Evolutionary conservation across 53 echinoderm and acorn worm species (phyloP), one percentile per base, ranked within the genome.

Genomic region (Crossaster papposus): DNA sequence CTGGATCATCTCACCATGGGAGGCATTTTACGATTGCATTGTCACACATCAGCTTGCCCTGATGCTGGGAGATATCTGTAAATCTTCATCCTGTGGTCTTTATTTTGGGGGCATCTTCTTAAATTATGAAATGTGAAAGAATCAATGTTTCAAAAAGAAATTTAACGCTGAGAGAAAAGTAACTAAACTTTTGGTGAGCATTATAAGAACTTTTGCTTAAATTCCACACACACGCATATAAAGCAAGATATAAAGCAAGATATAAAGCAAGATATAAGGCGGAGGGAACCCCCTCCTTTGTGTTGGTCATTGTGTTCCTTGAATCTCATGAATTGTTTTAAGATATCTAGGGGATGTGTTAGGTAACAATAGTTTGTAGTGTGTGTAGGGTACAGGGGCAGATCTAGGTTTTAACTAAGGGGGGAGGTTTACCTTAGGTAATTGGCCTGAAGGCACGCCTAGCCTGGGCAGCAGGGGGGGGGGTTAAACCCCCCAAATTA

Each of bases 1-100:
- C 64, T 70, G 82, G n/a, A 68, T 68, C 82, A 37, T 64, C 82
- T 82, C 82, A 82, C 82, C 26, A 14, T 31, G 22, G 81, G 81
- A 54, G 81, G 54, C 58, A 81, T 79, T 79, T 79, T 79, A 79
- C 28, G 79, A 50, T 30, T 26, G 14, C 79, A 24, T 79, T 52
- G 51, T n/a, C n/a, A n/a, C 53, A 79, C 7, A 53, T 53, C 24
- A 17, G 31, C 71, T n/a, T n/a, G n/a, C n/a, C n/a, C n/a, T n/a
- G n/a, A 70, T 6, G 29, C 29, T 12, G 79, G 30, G 79, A 52
- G 54, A 52, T 79, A 54, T 53, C 54, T 30, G 51, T 79, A 23
- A 30, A 53, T 79, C 54, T 70, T 50, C 53, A 51, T 29, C 29
- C 38, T 54, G 54, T 14, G 54, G 24, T 23, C 54, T 29, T 1